These are phyloP conservation scores for Chlamydotis undulata DNA, from an alignment of 2,113 vertebrate genomes.

Conservation along the genomic window DNA sequence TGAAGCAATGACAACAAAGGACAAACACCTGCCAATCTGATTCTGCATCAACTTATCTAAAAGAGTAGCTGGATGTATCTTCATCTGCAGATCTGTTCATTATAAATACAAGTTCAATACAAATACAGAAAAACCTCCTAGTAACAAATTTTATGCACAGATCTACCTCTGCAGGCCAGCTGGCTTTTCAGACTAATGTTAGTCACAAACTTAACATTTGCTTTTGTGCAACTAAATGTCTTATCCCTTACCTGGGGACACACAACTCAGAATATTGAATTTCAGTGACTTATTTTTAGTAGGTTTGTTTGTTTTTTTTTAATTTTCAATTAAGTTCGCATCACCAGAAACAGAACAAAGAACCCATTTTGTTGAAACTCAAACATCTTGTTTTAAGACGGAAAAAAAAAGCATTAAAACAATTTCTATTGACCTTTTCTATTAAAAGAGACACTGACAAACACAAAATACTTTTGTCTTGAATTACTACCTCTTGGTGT, in stretches of 20 bases:
- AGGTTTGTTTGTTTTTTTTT: no score
- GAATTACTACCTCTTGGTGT: neutral
- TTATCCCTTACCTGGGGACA: neutral
- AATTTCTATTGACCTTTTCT: neutral
- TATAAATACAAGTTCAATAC: neutral
- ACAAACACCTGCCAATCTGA: neutral
- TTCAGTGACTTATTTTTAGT: neutral
- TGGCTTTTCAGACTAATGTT: neutral
- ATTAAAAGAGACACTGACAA: neutral
- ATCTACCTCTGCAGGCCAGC: neutral
- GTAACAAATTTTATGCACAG: neutral
- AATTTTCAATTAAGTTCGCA: neutral
- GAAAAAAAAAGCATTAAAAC: neutral
- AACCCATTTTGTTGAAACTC: neutral
- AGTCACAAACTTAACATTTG: neutral
- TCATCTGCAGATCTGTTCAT: neutral
- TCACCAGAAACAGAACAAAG: conserved; percentile 1
- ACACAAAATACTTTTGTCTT: neutral
- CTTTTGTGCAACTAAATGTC: neutral
- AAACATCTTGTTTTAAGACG: neutral
- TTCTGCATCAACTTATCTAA: neutral
- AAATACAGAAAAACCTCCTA: neutral
- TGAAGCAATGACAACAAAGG: neutral
- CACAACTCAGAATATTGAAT: neutral
- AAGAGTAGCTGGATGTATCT: neutral